Percentiles rank a stretch among this genome's conserved stretches.
Evolutionary conservation across 2,888 invertebrate species (phyloP).

Genomic region (Crepidodera aurea): DNA sequence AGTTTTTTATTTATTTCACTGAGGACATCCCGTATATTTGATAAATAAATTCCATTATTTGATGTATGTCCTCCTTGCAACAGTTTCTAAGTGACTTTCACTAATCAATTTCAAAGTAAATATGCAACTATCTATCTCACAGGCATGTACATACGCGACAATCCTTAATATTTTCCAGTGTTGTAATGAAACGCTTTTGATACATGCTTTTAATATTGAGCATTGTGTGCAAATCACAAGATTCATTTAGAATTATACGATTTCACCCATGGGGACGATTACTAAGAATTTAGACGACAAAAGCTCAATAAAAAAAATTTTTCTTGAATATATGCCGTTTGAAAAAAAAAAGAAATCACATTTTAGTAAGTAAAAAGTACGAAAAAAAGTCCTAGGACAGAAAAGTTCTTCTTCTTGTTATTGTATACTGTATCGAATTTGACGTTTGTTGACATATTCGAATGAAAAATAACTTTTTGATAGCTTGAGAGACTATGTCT

Average conservation of each 20-base stretch:
- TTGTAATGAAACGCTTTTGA: not conserved
- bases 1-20: no score
- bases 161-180: constrained; percentile 20
- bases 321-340: no score
- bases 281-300: no score
- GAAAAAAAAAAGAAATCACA: no score
- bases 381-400: no score
- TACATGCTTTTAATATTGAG: constrained; percentile 1
- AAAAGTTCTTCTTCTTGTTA: no score
- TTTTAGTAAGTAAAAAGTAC: no score
- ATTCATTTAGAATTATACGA: constrained; percentile 19
- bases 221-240: constrained; percentile 21
- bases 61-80: constrained; percentile 3
- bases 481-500: no score
- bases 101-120: constrained; percentile 24
- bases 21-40: not conserved
- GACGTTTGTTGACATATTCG: no score
- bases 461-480: no score
- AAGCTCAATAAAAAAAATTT: no score
- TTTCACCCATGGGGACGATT: constrained; percentile 10
- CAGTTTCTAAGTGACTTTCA: constrained; percentile 23
- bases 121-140: constrained; percentile 15
- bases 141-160: constrained; percentile 21
- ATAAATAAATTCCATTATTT: not conserved
- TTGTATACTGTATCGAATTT: no score